These are phyloP conservation scores for Symphodus melops DNA, from an alignment of 2,113 vertebrate species.

Conservation along the genomic window DNA sequence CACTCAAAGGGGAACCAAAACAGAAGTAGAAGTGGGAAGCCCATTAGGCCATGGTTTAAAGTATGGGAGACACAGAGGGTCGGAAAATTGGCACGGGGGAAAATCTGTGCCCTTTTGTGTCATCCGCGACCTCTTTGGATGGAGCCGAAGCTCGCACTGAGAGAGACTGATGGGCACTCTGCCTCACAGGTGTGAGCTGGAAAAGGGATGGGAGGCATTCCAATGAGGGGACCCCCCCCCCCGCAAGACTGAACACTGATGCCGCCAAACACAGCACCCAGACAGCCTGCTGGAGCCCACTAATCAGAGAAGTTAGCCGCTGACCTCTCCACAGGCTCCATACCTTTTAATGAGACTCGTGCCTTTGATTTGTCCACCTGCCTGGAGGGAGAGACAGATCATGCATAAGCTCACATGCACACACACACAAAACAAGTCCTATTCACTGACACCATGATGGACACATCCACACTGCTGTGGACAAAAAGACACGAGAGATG, in stretches of 20 bases:
- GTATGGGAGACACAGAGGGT: constrained; percentile 23
- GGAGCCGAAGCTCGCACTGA: constrained; percentile 31
- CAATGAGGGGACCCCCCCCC: constrained; percentile 22
- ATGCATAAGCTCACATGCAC: constrained; percentile 36
- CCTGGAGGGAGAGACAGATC: constrained; percentile 65
- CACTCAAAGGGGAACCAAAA: constrained; percentile 62
- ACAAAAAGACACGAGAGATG: constrained; percentile 34
- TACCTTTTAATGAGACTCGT: constrained; percentile 76
- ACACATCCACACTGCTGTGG: constrained; percentile 37
- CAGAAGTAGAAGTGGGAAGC: constrained; percentile 40
- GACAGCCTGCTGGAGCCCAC: constrained; percentile 46
- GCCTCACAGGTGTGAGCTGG: constrained; percentile 50
- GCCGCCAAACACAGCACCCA: constrained; percentile 37
- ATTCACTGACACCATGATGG: constrained; percentile 7
- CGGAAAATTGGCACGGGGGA: not conserved
- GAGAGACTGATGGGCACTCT: constrained; percentile 33
- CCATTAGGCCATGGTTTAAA: constrained; percentile 40
- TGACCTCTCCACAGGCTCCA: constrained; percentile 67
- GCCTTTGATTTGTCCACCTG: constrained; percentile 71
- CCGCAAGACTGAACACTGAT: not conserved
- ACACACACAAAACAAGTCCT: constrained; percentile 29
- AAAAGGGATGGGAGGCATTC: constrained; percentile 58
- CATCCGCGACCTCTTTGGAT: constrained; percentile 72
- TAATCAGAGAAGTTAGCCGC: constrained; percentile 75
- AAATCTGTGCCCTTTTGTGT: constrained; percentile 48